Evolutionary conservation across 2,888 invertebrate genomes (phyloP), one percentile per base, ranked within the genome.

Genomic region (Plebejus anna): DNA sequence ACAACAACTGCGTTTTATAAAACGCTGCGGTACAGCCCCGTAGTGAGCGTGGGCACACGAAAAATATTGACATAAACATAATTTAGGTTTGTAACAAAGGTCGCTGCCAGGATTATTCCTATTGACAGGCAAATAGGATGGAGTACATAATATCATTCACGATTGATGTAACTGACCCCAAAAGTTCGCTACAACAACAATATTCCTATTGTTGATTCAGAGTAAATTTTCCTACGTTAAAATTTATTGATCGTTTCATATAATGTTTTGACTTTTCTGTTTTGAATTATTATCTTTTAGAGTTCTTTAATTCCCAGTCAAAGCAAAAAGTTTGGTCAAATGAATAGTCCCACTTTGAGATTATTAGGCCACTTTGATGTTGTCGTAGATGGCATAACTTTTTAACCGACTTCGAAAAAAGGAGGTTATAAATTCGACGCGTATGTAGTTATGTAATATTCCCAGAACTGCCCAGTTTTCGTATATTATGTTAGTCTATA

Each of bases 51-150:
- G 13, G 28, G 13, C 32, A 13, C 47, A 51, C 36, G 13, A 13
- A 55, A 73, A 73, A 73, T 73, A 73, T 73, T 73, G 73, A 73
- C 73, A 73, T 51, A 73, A 73, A 73, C 32, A 32, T 55, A 73
- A 73, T 73, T 47, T 73, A 73, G 73, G 73, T 73, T 51, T 51
- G 73, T 73, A 55, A 73, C 80, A 79, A 79, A 80, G 79, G 79
- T 80, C 80, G 75, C 71, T 51, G 61, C 47, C 76, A 78, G 75
- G 75, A 76, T 76, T 78, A 75, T 75, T 75, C 59, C 71, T 59
- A 75, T 61, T 47, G 76, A 66, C 70, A 72, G 61, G 9, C 75
- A 71, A 75, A 77, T 76, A 75, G 79, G 72, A 75, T 75, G 75
- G 61, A 77, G 66, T 55, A 57, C 77, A 76, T 75, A 11, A 55